Percentiles rank a stretch among this genome's conserved stretches.
Conservation (phyloP, 37 sponge, comb jelly and placozoan genomes). For the Haliclona indistincta region DNA sequence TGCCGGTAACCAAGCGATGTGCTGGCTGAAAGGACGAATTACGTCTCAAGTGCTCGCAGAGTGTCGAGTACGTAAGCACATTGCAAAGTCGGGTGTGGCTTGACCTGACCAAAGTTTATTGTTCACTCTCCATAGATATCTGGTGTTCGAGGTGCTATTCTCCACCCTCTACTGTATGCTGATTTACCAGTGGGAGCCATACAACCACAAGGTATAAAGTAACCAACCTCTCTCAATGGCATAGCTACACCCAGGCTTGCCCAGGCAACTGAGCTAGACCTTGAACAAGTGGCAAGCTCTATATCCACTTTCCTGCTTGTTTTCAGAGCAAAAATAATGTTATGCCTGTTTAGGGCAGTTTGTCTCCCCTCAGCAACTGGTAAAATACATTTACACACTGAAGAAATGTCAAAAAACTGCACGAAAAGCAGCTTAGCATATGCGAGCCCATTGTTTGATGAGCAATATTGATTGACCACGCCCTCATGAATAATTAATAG, state of each 20-base stretch:
- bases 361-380: too few species aligned
- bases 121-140: slow-evolving; percentile 35
- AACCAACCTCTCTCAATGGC: background rate
- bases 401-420: too few species aligned
- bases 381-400: too few species aligned
- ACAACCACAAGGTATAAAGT: slow-evolving; percentile 48
- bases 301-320: slow-evolving; percentile 4
- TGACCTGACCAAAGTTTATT: background rate
- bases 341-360: too few species aligned
- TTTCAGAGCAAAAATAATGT: too few species aligned
- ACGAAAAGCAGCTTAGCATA: too few species aligned
- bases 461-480: too few species aligned
- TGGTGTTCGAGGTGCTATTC: slow-evolving; percentile 45
- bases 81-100: background rate
- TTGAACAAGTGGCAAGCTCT: background rate
- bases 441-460: too few species aligned
- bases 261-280: background rate
- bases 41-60: slow-evolving; percentile 28
- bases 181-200: slow-evolving; percentile 56
- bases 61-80: slow-evolving; percentile 43
- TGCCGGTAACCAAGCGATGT: background rate
- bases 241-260: background rate
- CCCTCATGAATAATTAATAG: too few species aligned
- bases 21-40: slow-evolving; percentile 53
- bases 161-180: slow-evolving; percentile 40